Evolutionary conservation across 2,888 invertebrate species (phyloP), one percentile per base, ranked within the genome.

Genomic region (Stictocephala bisonia): DNA sequence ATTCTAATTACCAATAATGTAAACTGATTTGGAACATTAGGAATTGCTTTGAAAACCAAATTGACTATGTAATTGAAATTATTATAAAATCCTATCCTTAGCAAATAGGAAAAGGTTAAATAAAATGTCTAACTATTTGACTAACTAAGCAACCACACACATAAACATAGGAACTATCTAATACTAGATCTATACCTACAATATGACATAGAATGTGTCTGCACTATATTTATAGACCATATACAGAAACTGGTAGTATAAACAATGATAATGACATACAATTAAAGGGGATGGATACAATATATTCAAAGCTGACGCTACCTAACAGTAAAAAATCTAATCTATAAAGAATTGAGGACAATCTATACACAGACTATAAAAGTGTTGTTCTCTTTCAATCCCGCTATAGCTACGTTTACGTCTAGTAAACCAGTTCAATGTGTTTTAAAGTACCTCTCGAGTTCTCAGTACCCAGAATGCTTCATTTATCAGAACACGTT

Each of bases 401-500:
- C n/a, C n/a, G n/a, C n/a, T n/a, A n/a, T n/a, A n/a, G n/a, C n/a
- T n/a, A n/a, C n/a, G n/a, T n/a, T n/a, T n/a, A n/a, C n/a, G n/a
- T n/a, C n/a, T n/a, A n/a, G n/a, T n/a, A n/a, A n/a, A n/a, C n/a
- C n/a, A n/a, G n/a, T n/a, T n/a, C 56, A 56, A 27, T 56, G 24
- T n/a, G n/a, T n/a, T n/a, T n/a, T n/a, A n/a, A n/a, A n/a, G n/a
- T 94, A 95, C 95, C 95, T 95, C 95, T 91, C 92, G 91, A 86
- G 93, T 94, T 88, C 93, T 91, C 86, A 92, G 91, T 88, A 94
- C 93, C 95, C 95, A 95, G 88, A 92, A 91, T 85, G 93, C 94
- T 90, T 95, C 94, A 89, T 95, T 95, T 89, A 95, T 90, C 89
- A 95, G 93, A 88, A 94, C 92, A 89, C 93, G 92, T 91, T 95